Base-by-base conservation (phyloP, 2,113 vertebrate species). In the Oryzias celebensis region DNA sequence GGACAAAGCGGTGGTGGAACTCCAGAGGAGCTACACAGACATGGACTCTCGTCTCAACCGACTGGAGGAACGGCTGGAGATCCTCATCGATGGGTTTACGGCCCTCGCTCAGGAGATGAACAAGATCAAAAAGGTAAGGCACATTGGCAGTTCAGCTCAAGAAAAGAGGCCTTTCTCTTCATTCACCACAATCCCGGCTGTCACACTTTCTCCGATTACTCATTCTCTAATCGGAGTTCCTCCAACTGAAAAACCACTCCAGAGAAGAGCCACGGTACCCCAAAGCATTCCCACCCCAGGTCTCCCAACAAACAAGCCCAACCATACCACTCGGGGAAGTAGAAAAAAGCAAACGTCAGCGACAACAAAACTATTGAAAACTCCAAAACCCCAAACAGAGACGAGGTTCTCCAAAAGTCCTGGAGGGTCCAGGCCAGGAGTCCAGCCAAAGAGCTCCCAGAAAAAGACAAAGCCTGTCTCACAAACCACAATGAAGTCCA, bases 11-110 rank as follows among this genome's bases (percentile, higher is more conserved):
- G 72, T 89, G 1, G 41, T 12, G 0, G 70, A 88, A 31, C 67
- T 91, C 18, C 73, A 87, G 58, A 81, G 48, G 41, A 82, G 79
- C 64, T 87, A 91, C 84, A 20, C 44, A 0, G 78, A 88, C 49
- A 85, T 91, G 78, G 83, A 88, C 41, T 8, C 17, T 31, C 88
- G 89, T 47, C 50, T 92, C 51, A 85, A 49, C 44, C 68, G 77
- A 15, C 75, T 92, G 12, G 88, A 92, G 64, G 78, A 83, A 8
- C 62, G 86, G 54, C 63, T 92, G 51, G 88, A 93, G 67, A 90
- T 91, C 62, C 74, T 93, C 6, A 91, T 92, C 4, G 90, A 92
- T 15, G 89, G 89, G 17, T 91, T 93, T 65, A 90, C 90, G 1
- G 88, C 78, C 0, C 50, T 93, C 52, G 90, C 85, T 16, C 86